Percentiles rank a stretch among this genome's conserved stretches.
Evolutionary conservation across 2,888 invertebrate genomes (phyloP).

Genomic region (Germaria angustata): DNA sequence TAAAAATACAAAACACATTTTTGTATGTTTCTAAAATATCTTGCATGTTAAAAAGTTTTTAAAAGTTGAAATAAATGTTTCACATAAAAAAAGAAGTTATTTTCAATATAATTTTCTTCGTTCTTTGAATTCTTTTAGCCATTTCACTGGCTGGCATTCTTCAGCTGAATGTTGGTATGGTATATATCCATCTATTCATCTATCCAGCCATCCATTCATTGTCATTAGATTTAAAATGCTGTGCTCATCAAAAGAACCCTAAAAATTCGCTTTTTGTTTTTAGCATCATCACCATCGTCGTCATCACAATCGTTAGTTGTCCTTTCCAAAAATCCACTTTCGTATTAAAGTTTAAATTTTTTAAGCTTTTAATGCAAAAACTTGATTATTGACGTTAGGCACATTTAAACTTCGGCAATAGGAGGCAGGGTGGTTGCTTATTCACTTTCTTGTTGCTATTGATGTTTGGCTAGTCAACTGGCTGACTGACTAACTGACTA

Average conservation of each 20-base stretch:
- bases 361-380: slow-evolving; percentile 75
- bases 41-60: slow-evolving; percentile 11
- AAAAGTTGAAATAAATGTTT: slow-evolving; percentile 52
- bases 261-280: slow-evolving; percentile 54
- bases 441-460: neutral
- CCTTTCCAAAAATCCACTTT: slow-evolving; percentile 71
- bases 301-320: slow-evolving; percentile 46
- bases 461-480: neutral
- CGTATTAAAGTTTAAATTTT: slow-evolving; percentile 75
- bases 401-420: slow-evolving; percentile 35
- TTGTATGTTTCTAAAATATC: neutral
- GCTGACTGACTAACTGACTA: neutral
- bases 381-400: slow-evolving; percentile 72
- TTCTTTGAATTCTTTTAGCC: slow-evolving; percentile 39
- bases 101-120: slow-evolving; percentile 41
- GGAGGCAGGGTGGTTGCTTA: neutral
- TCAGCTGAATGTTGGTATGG: slow-evolving; percentile 11
- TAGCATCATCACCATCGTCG: slow-evolving; percentile 42
- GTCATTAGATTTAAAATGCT: slow-evolving; percentile 58
- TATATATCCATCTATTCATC: too few species aligned
- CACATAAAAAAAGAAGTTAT: slow-evolving; percentile 21
- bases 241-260: slow-evolving; percentile 51
- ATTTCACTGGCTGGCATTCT: slow-evolving; percentile 38
- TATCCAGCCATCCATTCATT: slow-evolving; percentile 14
- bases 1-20: neutral